These are phyloP conservation scores for Ancistrus triradiatus DNA, from an alignment of 2,113 vertebrate species.

Conservation along the genomic window DNA sequence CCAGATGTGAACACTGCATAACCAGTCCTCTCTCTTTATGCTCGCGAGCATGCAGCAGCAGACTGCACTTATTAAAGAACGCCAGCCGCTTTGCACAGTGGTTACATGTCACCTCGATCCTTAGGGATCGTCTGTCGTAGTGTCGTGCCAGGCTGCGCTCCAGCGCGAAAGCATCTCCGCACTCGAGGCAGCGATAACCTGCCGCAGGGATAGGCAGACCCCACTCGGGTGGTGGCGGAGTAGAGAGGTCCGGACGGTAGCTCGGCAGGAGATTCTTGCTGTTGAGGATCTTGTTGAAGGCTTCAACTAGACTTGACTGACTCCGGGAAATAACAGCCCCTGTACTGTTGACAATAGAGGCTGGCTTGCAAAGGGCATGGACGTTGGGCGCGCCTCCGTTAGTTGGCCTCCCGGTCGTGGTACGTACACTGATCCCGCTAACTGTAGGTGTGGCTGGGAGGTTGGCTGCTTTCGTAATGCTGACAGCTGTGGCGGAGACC, in stretches of 20 bases:
- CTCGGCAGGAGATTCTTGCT: constrained; percentile 89
- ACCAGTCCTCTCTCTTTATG: constrained; percentile 95
- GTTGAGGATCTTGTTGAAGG: constrained; percentile 96
- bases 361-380: constrained; percentile 56
- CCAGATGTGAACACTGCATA: constrained; percentile 96
- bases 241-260: constrained; percentile 85
- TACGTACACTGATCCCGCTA: constrained; percentile 48
- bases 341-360: constrained; percentile 67
- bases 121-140: constrained; percentile 89
- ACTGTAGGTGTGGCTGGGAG: constrained; percentile 54
- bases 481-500: constrained; percentile 61
- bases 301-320: constrained; percentile 91
- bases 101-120: constrained; percentile 96
- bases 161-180: constrained; percentile 87
- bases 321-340: constrained; percentile 86
- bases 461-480: constrained; percentile 58
- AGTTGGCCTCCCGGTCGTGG: constrained; percentile 69
- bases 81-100: constrained; percentile 90
- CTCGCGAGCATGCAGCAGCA: constrained; percentile 89
- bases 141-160: constrained; percentile 89
- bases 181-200: constrained; percentile 92
- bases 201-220: constrained; percentile 76
- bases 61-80: constrained; percentile 97
- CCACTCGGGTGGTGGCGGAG: constrained; percentile 72
- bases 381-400: constrained; percentile 47